Conservation (phyloP, 2,888 invertebrate species). For the Alloplasta piceator region DNA sequence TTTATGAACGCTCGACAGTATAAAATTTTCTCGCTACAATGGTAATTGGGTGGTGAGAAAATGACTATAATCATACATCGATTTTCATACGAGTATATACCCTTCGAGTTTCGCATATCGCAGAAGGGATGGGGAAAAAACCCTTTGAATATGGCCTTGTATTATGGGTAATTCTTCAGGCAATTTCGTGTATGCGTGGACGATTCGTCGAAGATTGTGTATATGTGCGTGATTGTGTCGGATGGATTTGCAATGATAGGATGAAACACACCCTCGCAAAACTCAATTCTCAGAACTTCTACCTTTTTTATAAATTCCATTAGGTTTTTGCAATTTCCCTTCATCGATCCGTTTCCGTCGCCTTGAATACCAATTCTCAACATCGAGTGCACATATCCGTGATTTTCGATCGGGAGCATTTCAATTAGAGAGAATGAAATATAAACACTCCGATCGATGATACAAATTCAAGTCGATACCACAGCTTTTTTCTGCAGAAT, state of each 20-base stretch:
- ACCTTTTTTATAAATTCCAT: not conserved
- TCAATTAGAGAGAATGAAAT: too few relatives aligned
- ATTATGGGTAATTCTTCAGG: conserved; percentile 16
- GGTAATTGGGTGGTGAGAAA: conserved; percentile 25
- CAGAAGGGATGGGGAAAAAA: conserved; percentile 6
- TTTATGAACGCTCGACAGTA: not conserved
- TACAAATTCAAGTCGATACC: too few relatives aligned
- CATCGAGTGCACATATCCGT: too few relatives aligned
- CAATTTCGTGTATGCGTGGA: conserved; percentile 21
- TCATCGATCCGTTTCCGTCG: conserved; percentile 15
- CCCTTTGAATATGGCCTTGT: conserved; percentile 11
- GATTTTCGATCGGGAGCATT: too few relatives aligned
- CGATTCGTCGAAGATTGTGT: conserved; percentile 1
- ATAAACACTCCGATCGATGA: too few relatives aligned
- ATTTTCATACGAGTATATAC: conserved; percentile 20
- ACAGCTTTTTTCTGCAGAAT: too few relatives aligned
- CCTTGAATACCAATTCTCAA: conserved; percentile 24
- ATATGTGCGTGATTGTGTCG: conserved; percentile 11
- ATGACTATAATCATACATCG: conserved; percentile 39
- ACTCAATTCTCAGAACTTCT: conserved; percentile 20
- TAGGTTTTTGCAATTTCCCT: not conserved
- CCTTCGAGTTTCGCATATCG: not conserved
- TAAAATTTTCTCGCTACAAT: conserved; percentile 12
- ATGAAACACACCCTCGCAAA: conserved; percentile 11
- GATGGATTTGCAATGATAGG: conserved; percentile 38